Conservation (phyloP, 2,113 vertebrate genomes). For the Isurus oxyrinchus region DNA sequence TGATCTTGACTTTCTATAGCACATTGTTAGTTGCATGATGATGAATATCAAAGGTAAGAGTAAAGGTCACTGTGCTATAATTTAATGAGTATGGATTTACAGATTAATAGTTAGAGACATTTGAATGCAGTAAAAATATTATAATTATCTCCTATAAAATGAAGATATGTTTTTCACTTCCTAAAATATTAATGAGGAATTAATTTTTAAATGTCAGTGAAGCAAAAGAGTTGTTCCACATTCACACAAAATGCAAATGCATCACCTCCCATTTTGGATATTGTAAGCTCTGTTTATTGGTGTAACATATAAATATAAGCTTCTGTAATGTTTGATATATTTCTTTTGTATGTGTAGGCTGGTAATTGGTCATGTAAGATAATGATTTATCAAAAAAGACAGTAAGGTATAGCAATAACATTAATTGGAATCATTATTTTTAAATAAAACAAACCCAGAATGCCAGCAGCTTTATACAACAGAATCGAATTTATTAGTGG, state of each 20-base stretch:
- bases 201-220: not conserved
- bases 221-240: not conserved
- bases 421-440: constrained; percentile 14
- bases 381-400: constrained; percentile 22
- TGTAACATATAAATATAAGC: not conserved
- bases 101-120: not conserved
- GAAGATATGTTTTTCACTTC: not conserved
- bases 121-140: not conserved
- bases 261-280: not conserved
- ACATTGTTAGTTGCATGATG: not conserved
- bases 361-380: not conserved
- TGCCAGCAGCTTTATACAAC: not conserved
- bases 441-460: constrained; percentile 7
- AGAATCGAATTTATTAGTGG: not conserved
- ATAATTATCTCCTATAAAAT: not conserved
- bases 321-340: not conserved
- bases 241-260: not conserved
- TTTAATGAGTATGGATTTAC: not conserved
- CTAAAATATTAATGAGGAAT: not conserved
- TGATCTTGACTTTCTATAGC: not conserved
- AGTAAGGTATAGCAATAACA: not conserved
- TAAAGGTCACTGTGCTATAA: not conserved
- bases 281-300: not conserved
- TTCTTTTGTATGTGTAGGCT: not conserved
- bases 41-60: not conserved